Percentiles rank a stretch among this genome's conserved stretches.
Conservation (phyloP, 2,113 vertebrate species). For the Cromileptes altivelis region DNA sequence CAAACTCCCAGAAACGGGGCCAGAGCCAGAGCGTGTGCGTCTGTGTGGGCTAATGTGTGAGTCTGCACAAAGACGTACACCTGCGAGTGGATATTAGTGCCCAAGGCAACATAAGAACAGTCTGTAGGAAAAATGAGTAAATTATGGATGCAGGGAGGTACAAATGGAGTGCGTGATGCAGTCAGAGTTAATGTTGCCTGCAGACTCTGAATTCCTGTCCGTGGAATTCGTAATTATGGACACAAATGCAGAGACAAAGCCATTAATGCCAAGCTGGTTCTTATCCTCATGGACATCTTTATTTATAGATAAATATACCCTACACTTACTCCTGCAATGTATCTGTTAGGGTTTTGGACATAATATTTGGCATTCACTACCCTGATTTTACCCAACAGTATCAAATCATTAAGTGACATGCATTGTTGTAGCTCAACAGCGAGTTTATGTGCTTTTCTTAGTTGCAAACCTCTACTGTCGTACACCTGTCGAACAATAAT, state of each 20-base stretch:
- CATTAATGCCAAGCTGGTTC: conserved; percentile 56
- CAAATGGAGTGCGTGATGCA: conserved; percentile 62
- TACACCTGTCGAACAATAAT: background rate
- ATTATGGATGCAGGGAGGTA: conserved; percentile 70
- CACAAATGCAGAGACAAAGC: conserved; percentile 45
- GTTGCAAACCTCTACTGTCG: background rate
- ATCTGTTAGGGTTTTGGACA: no score
- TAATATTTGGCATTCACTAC: no score
- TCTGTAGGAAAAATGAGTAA: conserved; percentile 51
- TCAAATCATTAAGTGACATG: no score
- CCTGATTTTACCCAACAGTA: background rate
- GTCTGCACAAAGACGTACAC: conserved; percentile 40
- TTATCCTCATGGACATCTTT: background rate
- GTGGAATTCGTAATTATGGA: conserved; percentile 65
- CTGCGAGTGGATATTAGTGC: conserved; percentile 60
- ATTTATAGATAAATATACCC: no score
- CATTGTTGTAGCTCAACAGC: no score
- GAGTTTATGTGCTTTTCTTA: background rate
- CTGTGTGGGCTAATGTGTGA: conserved; percentile 26
- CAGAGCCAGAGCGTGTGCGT: conserved; percentile 14
- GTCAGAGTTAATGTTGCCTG: conserved; percentile 67
- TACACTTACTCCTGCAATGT: no score
- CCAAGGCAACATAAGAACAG: conserved; percentile 43
- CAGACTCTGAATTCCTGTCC: conserved; percentile 49
- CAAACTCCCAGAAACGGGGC: conserved; percentile 2